Conservation (phyloP, 2,888 invertebrate species). For the Caenorhabditis auriculariae region DNA sequence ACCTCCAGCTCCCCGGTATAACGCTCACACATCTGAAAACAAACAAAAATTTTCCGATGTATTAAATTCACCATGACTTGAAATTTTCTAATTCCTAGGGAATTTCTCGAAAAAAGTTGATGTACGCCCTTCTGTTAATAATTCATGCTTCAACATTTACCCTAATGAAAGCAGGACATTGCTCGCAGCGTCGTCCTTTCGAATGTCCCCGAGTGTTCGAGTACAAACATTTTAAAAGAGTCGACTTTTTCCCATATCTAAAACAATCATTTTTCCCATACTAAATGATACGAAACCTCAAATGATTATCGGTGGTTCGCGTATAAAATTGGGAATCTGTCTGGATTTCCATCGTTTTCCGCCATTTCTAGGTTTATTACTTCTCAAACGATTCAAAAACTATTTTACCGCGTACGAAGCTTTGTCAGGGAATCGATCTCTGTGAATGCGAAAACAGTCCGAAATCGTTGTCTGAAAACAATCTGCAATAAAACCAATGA, state of each 20-base stretch:
- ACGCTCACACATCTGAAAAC: constrained; percentile 17
- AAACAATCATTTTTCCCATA: background rate
- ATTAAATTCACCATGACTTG: no score
- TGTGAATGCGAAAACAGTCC: no score
- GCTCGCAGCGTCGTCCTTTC: constrained; percentile 16
- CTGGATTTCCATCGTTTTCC: constrained; percentile 10
- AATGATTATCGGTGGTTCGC: constrained; percentile 21
- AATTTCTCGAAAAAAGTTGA: background rate
- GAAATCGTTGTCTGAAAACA: constrained; percentile 14
- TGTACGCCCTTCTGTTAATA: background rate
- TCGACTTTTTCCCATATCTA: constrained; percentile 12
- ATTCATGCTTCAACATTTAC: constrained; percentile 1
- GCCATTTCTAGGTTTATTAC: constrained; percentile 14
- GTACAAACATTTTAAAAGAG: constrained; percentile 16
- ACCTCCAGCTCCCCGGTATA: constrained; percentile 25
- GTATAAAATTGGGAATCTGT: constrained; percentile 20
- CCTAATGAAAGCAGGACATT: constrained; percentile 37
- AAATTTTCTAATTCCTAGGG: no score
- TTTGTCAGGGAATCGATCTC: no score
- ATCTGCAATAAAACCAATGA: constrained; percentile 8
- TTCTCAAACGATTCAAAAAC: background rate
- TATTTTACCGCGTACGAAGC: background rate
- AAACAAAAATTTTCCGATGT: no score
- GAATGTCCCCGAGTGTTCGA: constrained; percentile 24
- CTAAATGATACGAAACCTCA: background rate